Conservation (phyloP, 2,113 vertebrate genomes). For the Oplegnathus fasciatus region DNA sequence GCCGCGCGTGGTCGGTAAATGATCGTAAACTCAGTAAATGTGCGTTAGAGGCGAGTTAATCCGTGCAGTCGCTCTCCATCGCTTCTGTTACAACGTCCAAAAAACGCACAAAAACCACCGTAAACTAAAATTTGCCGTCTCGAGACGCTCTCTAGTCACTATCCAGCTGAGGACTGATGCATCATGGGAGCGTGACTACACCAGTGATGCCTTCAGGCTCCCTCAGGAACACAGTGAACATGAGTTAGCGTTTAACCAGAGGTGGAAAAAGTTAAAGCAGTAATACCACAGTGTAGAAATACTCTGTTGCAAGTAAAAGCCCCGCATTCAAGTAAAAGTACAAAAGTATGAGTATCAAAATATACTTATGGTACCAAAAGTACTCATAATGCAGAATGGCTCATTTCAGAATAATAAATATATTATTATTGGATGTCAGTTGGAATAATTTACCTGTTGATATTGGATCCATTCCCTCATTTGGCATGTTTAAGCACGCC, state of each 20-base stretch:
- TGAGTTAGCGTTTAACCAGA: rapidly evolving
- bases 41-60: neutral
- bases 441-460: too few species aligned
- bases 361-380: too few species aligned
- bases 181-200: constrained; percentile 59
- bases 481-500: too few species aligned
- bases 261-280: too few species aligned
- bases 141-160: neutral
- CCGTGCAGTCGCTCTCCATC: constrained; percentile 42
- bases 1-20: neutral
- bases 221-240: neutral
- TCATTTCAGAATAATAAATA: too few species aligned
- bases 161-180: constrained; percentile 34
- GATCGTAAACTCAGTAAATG: neutral
- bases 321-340: too few species aligned
- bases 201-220: constrained; percentile 4
- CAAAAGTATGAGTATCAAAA: too few species aligned
- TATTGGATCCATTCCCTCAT: too few species aligned
- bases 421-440: too few species aligned
- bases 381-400: too few species aligned
- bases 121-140: neutral
- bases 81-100: rapidly evolving
- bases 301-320: too few species aligned
- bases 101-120: neutral
- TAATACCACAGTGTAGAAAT: too few species aligned